Percentiles rank a stretch among this genome's conserved stretches.
Conservation (phyloP, 2,113 vertebrate species). For the Malurus cyaneus region DNA sequence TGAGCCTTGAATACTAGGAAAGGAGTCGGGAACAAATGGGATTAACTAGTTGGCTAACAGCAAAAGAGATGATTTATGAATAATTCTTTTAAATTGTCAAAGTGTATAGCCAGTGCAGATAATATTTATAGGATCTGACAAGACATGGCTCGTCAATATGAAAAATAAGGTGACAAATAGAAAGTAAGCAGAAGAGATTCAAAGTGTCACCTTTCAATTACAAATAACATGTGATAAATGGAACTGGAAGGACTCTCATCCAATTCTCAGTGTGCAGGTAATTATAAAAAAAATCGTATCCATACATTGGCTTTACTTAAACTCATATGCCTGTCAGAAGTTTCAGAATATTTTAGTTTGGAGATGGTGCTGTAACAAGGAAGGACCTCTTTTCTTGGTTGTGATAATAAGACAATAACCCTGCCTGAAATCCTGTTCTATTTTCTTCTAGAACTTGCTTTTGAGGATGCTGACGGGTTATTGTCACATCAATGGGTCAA, state of each 20-base stretch:
- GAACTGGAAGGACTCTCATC: neutral
- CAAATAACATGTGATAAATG: neutral
- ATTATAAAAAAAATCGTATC: neutral
- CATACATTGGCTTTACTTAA: neutral
- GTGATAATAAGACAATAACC: neutral
- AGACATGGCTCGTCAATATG: neutral
- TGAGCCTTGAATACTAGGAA: neutral
- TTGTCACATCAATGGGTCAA: neutral
- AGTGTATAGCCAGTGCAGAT: neutral
- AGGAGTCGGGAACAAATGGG: neutral
- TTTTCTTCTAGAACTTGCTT: neutral
- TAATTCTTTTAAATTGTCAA: neutral
- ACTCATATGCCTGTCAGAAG: neutral
- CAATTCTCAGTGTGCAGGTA: neutral
- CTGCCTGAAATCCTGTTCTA: neutral
- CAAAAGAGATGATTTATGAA: neutral
- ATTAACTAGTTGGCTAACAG: neutral
- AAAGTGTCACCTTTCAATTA: slow-evolving; percentile 2
- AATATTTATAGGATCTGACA: neutral
- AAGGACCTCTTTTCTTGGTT: neutral
- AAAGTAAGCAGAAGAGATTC: neutral
- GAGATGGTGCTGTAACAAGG: neutral
- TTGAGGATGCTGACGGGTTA: neutral
- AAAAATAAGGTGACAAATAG: slow-evolving; percentile 18
- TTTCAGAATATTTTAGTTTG: neutral